Percentiles rank a stretch among this genome's conserved stretches.
Evolutionary conservation across 2,888 invertebrate genomes (phyloP).

Genomic region (Oeneis ivallda): DNA sequence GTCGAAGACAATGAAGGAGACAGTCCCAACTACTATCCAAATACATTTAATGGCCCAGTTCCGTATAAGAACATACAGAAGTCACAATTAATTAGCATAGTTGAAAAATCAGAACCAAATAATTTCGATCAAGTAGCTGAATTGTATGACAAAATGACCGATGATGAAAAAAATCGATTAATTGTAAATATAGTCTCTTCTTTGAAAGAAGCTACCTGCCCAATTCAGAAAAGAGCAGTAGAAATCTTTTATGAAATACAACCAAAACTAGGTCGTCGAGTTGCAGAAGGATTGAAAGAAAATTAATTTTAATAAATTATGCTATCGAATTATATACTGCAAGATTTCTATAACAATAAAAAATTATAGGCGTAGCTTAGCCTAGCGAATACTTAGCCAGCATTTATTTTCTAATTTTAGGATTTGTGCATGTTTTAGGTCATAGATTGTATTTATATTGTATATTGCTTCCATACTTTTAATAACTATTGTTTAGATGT

Average conservation of each 20-base stretch:
- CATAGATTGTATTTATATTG: no score
- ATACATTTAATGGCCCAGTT: conserved; percentile 96
- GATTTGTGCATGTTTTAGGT: no score
- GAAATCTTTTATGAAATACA: conserved; percentile 90
- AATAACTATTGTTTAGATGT: no score
- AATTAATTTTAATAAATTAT: conserved; percentile 32
- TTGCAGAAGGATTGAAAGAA: conserved; percentile 45
- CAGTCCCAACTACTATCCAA: conserved; percentile 97
- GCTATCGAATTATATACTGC: not conserved
- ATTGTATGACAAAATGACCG: conserved; percentile 90
- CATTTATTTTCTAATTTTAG: no score
- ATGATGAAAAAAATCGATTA: conserved; percentile 86
- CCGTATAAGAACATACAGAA: conserved; percentile 97
- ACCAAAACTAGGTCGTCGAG: conserved; percentile 85
- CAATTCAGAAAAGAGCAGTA: conserved; percentile 80
- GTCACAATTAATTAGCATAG: conserved; percentile 84
- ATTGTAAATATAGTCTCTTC: conserved; percentile 90
- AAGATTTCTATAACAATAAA: no score
- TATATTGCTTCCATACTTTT: no score
- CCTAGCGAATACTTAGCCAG: no score
- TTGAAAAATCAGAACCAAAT: conserved; percentile 29
- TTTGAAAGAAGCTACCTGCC: conserved; percentile 86
- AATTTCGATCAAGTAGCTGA: conserved; percentile 82
- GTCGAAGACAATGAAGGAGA: conserved; percentile 89
- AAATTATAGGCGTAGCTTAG: no score